Base-by-base conservation (phyloP, 2,888 invertebrate genomes). In the Galerucella calmariensis region DNA sequence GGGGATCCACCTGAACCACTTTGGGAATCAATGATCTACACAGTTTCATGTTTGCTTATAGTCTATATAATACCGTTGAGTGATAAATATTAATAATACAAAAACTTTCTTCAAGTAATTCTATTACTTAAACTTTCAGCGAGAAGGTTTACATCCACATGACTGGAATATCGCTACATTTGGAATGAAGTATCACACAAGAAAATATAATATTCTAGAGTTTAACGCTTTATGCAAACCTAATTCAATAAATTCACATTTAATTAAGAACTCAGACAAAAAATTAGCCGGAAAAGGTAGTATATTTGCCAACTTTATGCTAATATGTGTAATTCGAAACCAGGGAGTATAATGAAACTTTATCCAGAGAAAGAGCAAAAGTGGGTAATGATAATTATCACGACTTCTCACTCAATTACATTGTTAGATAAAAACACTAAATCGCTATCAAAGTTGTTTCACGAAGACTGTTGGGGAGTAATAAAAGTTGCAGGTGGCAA, bases 361-460 rank as follows among this genome's bases (percentile, higher is more conserved):
- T 61, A 69, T 69, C 24, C 61, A 48, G 69, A 69, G 69, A 61
- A 61, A 69, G 61, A 69, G 69, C 69, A 61, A 61, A 61, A 69
- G 69, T 69, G 69, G 69, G 69, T 69, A 62, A 69, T 46, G 69
- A 69, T 69, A 69, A 69, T 69, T 69, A 69, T 69, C 69, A 69
- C 61, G 69, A 69, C 69, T 69, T 51, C 48, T 61, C 61, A 69
- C 51, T 69, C 69, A 69, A 69, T 69, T 69, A 69, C 69, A 61
- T 24, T n/a, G 61, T 69, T 69, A 69, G 16, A 61, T 14, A 61
- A 69, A 69, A 69, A 69, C 69, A 69, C 27, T 61, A 48, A 69
- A 69, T 69, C 46, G 61, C 69, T 61, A 69, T n/a, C n/a, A n/a
- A n/a, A n/a, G n/a, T n/a, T n/a, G n/a, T n/a, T n/a, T 69, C 69